Evolutionary conservation across 2,113 vertebrate species (phyloP), one percentile per base, ranked within the genome.

Genomic region (Grus americana): DNA sequence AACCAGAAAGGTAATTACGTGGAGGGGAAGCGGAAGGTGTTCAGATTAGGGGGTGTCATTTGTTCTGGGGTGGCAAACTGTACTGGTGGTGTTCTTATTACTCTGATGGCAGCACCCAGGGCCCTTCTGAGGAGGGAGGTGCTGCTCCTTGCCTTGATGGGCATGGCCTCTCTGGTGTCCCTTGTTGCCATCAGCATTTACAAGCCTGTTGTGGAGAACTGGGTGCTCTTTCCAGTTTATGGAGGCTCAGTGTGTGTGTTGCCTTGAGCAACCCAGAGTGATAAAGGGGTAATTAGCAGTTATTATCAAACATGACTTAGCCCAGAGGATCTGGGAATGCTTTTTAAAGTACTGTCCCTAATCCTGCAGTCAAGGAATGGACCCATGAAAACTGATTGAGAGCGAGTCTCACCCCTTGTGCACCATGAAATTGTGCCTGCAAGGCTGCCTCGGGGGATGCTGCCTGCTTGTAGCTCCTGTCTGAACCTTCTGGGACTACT

Each of bases 401-500:
- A 42, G 42, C 0, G 59, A 85, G 17, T 6, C 55, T 70, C 0
- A 0, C 46, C 54, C 52, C 18, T 44, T 9, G 14, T 15, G 5
- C 0, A 5, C 68, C 24, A 5, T 0, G 12, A 27, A 65, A 66
- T 75, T 9, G 1, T 23, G 49, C 54, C 66, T 26, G 52, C 2
- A 0, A 22, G 70, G 87, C 76, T 62, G 73, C 54, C 82, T 12
- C 66, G 9, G 79, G 74, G 58, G 63, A 4, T 16, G 49, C 34
- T 22, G 92, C 83, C 90, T 38, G 63, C 18, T 26, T 75, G 90
- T 4, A 87, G 90, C 92, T 90, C n/a, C 61, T 71, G 61, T 32
- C 92, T 93, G 81, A 67, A 32, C 11, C 62, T 78, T 94, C 92
- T 92, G 80, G 95, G 68, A 7, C 86, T 89, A 91, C 82, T 79